Percentiles rank a stretch among this genome's conserved stretches.
Conservation (phyloP, 2,113 vertebrate species). For the Oceanites oceanicus region DNA sequence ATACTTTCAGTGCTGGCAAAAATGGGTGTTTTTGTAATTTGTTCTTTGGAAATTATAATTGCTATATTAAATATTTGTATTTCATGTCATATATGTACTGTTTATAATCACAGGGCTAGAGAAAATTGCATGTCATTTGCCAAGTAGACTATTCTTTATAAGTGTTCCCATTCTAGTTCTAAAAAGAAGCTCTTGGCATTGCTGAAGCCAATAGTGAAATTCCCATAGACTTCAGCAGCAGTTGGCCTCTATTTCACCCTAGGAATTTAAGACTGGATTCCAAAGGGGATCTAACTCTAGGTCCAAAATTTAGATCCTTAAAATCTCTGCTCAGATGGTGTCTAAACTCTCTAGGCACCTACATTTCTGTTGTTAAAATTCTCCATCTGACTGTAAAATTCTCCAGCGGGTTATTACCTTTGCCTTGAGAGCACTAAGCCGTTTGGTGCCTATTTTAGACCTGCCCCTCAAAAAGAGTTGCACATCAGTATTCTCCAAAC, state of each 20-base stretch:
- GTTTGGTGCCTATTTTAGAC: neutral
- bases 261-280: neutral
- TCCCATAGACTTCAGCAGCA: constrained; percentile 5
- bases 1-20: neutral
- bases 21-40: neutral
- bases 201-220: neutral
- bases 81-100: neutral
- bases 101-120: neutral
- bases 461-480: neutral
- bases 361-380: neutral
- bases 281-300: neutral
- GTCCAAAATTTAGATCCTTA: neutral
- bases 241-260: neutral
- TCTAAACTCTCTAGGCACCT: neutral
- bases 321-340: neutral
- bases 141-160: neutral
- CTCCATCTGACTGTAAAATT: neutral
- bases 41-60: neutral
- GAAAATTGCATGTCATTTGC: neutral
- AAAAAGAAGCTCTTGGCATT: neutral
- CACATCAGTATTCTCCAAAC: neutral
- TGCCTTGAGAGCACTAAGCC: neutral
- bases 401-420: neutral
- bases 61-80: neutral
- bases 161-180: neutral